Evolutionary conservation across 2,797 vertebrate species (phyloP).

Genomic region (Antennarius maculatus): DNA sequence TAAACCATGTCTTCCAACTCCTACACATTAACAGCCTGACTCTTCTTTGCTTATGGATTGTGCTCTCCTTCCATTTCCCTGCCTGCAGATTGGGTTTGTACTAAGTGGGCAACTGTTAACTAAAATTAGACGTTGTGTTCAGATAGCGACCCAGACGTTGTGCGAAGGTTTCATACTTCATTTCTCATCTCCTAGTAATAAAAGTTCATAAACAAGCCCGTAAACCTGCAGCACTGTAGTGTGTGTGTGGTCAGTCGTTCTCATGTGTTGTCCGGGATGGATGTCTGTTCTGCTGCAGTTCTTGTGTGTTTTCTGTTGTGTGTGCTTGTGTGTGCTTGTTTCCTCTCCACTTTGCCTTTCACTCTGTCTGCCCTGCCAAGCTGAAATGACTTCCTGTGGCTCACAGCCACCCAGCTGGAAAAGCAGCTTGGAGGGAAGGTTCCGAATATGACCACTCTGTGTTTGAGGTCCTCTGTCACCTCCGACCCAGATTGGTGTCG

Average conservation of each 20-base stretch:
- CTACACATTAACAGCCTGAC: slow-evolving; percentile 14
- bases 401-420: slow-evolving; percentile 63
- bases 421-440: slow-evolving; percentile 49
- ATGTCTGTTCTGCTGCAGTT: slow-evolving; percentile 36
- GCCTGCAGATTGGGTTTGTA: slow-evolving; percentile 24
- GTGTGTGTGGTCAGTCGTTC: slow-evolving; percentile 49
- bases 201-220: slow-evolving; percentile 15
- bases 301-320: slow-evolving; percentile 16
- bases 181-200: slow-evolving; percentile 13
- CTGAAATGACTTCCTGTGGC: slow-evolving; percentile 66
- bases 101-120: slow-evolving; percentile 1
- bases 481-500: slow-evolving; percentile 37
- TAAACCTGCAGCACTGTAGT: slow-evolving; percentile 7
- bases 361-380: slow-evolving; percentile 50
- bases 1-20: neutral
- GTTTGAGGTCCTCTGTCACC: slow-evolving; percentile 39
- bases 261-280: slow-evolving; percentile 21
- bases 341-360: slow-evolving; percentile 54
- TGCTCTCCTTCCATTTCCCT: slow-evolving; percentile 8
- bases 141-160: slow-evolving; percentile 41
- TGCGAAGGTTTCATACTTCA: slow-evolving; percentile 20
- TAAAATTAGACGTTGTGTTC: slow-evolving; percentile 33
- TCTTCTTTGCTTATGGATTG: slow-evolving; percentile 12
- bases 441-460: slow-evolving; percentile 47
- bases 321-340: slow-evolving; percentile 33